Conservation (phyloP, 1,140 invertebrate species). For the Drosophila suzukii region DNA sequence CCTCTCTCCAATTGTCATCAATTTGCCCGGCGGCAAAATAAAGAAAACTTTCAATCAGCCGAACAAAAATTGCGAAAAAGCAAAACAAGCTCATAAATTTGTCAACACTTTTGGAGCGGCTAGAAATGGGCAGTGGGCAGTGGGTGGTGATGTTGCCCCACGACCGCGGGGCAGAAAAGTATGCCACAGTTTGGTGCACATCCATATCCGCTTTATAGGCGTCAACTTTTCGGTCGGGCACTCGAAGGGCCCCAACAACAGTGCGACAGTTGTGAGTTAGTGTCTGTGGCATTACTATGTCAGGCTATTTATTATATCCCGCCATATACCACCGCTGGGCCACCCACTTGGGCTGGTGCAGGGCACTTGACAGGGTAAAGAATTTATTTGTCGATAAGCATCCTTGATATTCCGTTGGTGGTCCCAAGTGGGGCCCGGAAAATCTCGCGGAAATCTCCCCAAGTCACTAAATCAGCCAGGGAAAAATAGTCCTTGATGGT, state of each 20-base stretch:
- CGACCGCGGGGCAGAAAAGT: constrained; percentile 14
- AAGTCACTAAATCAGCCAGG: constrained; percentile 37
- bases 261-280: constrained; percentile 61
- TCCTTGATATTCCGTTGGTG: constrained; percentile 31
- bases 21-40: constrained; percentile 40
- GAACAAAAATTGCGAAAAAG: constrained; percentile 51
- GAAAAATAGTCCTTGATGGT: constrained; percentile 23
- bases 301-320: constrained; percentile 51
- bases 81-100: constrained; percentile 80
- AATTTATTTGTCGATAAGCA: constrained; percentile 56
- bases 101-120: constrained; percentile 67
- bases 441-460: constrained; percentile 35
- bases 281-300: constrained; percentile 62
- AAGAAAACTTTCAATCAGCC: constrained; percentile 60
- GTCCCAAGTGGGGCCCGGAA: constrained; percentile 9
- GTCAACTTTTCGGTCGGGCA: constrained; percentile 58
- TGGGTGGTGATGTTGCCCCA: not conserved
- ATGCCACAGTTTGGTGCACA: constrained; percentile 44
- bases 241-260: constrained; percentile 14
- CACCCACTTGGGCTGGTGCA: constrained; percentile 15
- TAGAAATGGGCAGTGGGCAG: not conserved
- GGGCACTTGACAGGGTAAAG: constrained; percentile 48
- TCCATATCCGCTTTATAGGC: constrained; percentile 65
- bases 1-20: constrained; percentile 43
- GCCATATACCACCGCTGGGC: constrained; percentile 14